Evolutionary conservation across 2,113 vertebrate genomes (phyloP).

Genomic region (Tragulus kanchil): DNA sequence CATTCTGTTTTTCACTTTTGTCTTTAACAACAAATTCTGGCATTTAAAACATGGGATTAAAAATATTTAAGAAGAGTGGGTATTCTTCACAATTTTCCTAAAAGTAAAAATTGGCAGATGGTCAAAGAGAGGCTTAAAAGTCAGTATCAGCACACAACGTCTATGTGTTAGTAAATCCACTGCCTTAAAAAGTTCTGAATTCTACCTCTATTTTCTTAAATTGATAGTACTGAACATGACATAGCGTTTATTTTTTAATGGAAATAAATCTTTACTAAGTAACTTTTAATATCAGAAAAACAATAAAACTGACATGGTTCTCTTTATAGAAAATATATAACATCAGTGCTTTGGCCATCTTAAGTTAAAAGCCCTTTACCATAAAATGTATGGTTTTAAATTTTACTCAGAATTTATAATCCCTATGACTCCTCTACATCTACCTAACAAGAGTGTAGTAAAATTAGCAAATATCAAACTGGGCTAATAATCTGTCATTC

Average conservation of each 20-base stretch:
- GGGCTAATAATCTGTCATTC: constrained; percentile 91
- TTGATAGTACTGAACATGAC: background rate
- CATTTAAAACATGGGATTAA: constrained; percentile 86
- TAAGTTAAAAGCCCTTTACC: constrained; percentile 98
- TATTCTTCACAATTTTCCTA: constrained; percentile 75
- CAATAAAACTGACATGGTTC: constrained; percentile 99
- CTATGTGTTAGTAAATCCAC: constrained; percentile 60
- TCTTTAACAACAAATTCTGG: constrained; percentile 88
- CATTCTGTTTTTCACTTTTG: constrained; percentile 72
- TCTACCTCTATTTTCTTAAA: background rate
- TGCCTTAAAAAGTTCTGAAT: constrained; percentile 88
- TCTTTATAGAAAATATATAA: constrained; percentile 99
- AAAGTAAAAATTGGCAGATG: constrained; percentile 75
- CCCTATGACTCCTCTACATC: constrained; percentile 96
- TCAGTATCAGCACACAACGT: constrained; percentile 34
- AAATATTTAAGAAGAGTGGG: constrained; percentile 74
- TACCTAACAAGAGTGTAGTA: constrained; percentile 97
- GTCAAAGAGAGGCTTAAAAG: constrained; percentile 75
- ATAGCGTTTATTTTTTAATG: background rate
- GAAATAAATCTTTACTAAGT: background rate
- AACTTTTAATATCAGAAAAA: background rate
- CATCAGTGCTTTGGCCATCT: constrained; percentile 99
- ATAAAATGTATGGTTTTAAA: constrained; percentile 99
- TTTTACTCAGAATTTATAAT: constrained; percentile 96
- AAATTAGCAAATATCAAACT: constrained; percentile 98